Conservation (phyloP, 2,113 vertebrate species). For the Eleginops maclovinus region DNA sequence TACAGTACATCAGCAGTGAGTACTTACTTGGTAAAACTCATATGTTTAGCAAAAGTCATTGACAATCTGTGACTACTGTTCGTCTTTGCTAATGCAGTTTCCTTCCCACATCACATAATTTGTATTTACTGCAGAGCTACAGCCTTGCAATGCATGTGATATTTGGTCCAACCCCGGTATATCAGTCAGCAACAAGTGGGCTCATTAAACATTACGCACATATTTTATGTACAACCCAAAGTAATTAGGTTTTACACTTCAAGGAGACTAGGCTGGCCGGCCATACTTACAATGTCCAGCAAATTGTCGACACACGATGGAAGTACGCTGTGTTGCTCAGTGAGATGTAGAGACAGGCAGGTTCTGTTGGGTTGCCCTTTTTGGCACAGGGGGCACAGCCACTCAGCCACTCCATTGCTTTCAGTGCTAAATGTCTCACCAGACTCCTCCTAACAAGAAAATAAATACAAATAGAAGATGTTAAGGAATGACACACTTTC, state of each 20-base stretch:
- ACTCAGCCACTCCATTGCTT: conserved; percentile 77
- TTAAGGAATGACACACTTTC: neutral
- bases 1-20: neutral
- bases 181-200: conserved; percentile 17
- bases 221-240: neutral
- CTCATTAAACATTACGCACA: conserved; percentile 13
- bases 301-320: conserved; percentile 83
- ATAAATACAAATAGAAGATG: neutral
- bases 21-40: neutral
- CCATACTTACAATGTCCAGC: conserved; percentile 83
- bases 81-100: conserved; percentile 21
- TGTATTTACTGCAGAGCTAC: conserved; percentile 7
- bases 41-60: neutral
- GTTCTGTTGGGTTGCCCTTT: conserved; percentile 77
- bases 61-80: conserved; percentile 6
- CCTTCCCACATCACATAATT: neutral
- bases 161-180: neutral
- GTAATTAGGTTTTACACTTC: neutral
- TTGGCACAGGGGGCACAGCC: conserved; percentile 86
- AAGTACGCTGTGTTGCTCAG: conserved; percentile 84
- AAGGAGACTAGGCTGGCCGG: neutral
- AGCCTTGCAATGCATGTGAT: neutral
- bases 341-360: conserved; percentile 82
- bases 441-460: conserved; percentile 80
- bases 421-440: conserved; percentile 80